Base-by-base conservation (phyloP, 2,888 invertebrate genomes). In the Himalopsyche anomala region DNA sequence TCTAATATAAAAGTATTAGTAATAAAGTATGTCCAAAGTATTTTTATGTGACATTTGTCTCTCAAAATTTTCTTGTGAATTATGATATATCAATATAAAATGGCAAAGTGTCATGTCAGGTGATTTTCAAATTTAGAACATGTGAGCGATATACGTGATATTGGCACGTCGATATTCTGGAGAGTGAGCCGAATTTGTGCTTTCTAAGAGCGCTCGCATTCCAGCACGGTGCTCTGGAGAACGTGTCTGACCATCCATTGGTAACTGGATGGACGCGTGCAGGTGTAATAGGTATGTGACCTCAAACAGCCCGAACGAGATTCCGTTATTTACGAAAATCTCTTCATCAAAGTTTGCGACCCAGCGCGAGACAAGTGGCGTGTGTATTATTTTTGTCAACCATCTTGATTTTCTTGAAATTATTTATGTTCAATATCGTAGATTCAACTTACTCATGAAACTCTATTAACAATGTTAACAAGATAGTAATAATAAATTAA, bases 301-400 rank as follows among this genome's bases (percentile, higher is more conserved):
- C 74, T 74, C 74, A 74, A 74, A 74, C 74, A 12, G 51, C 74
- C 38, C 74, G 15, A 36, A 36, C 74, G 74, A 74, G 28, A 74
- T 74, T 74, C 74, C 74, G 74, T 74, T 74, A 74, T 74, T 74
- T 36, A 74, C 74, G 38, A 74, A 74, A 74, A 74, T 74, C 74
- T 74, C 74, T 74, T 74, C 74, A 36, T 36, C 74, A 5, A 74
- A 38, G 38, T 74, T 69, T 74, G 74, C 74, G 36, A 74, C 74
- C 74, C 19, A 74, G 36, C 36, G 38, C 4, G 38, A 74, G 74
- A 36, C 74, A 38, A 38, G 74, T 74, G 74, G 12, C 36, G 28
- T 28, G 28, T 74, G 36, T 36, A 36, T 38, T 15, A 51, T 51
- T 15, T 51, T 51, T 51, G 51, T 51, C 51, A 51, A 15, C 51